phyloP scores from a whole-genome alignment of 2,797 vertebrate species.

The Parauchenoglanis punctatus region DNA sequence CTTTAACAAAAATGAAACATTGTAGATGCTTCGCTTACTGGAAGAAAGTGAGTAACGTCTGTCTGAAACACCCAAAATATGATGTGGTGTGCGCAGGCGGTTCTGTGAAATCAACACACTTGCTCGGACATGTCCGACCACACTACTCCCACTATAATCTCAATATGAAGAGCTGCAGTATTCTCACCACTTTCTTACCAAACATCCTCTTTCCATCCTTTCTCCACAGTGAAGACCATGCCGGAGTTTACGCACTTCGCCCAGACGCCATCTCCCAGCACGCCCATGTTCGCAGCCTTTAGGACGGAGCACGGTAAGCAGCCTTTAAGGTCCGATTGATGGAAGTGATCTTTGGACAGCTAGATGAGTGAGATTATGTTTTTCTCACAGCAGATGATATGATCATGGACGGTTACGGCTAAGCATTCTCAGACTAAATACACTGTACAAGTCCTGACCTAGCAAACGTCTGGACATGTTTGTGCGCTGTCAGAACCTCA shows the following conservation, averaged over 20 bases:
- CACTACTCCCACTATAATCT: neutral
- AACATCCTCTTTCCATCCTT: neutral
- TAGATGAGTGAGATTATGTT: neutral
- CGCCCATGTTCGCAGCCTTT: constrained; percentile 68
- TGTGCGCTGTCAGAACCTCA: neutral
- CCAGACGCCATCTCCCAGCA: constrained; percentile 67
- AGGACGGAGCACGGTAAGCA: constrained; percentile 77
- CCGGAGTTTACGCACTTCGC: constrained; percentile 66
- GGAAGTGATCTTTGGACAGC: neutral
- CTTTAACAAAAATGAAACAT: neutral
- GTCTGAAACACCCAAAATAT: neutral
- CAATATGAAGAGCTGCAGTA: neutral
- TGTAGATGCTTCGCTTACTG: neutral
- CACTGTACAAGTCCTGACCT: constrained; percentile 1
- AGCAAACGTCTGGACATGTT: neutral
- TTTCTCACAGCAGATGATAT: neutral
- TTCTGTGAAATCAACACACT: neutral
- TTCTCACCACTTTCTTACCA: neutral
- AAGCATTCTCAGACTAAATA: neutral
- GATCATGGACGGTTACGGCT: neutral
- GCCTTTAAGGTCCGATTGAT: neutral
- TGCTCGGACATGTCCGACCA: neutral
- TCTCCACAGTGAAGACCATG: constrained; percentile 77
- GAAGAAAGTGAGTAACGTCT: neutral
- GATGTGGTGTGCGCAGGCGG: neutral